Evolutionary conservation across 2,113 vertebrate genomes (phyloP), one percentile per base, ranked within the genome.

Genomic region (Phainopepla nitens): DNA sequence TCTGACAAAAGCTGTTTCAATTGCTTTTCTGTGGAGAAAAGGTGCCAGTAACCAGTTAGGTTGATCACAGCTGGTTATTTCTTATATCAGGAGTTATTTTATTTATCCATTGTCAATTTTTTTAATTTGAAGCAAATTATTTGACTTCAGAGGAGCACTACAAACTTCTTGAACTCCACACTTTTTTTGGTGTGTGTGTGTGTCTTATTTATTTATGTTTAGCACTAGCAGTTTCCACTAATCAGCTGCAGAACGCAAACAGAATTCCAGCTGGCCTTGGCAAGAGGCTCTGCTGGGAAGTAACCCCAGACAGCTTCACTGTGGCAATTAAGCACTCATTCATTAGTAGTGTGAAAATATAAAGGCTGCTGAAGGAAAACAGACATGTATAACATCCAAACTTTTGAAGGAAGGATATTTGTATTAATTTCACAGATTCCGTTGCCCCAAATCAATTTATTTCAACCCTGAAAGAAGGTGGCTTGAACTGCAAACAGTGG

Each of bases 311-410:
- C 82, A 93, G 53, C 82, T 88, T 91, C 89, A 36, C 47, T 77
- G 75, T 90, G 75, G 62, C 90, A 94, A 94, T 95, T 95, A 91
- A 80, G 75, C 15, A 57, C 50, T 96, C 50, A 73, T 90, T 96
- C 68, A 88, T 94, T 88, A 86, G 35, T 41, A 91, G 94, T 95
- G 92, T 94, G 93, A 96, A 95, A 93, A 96, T 93, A 90, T 41
- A 88, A 85, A 93, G 66, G 47, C 42, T 93, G 41, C 8, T 2
- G 2, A 33, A 93, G 41, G 53, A 96, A 94, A 93, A 77, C 29
- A 93, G 81, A 69, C 45, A 21, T 61, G 61, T 61, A 76, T 54
- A 39, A 35, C 44, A 61, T 45, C 66, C 41, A 89, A 61, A 91
- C 41, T 96, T 94, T 82, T 72, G 29, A 95, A 82, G 47, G 50